Evolutionary conservation across 1,140 invertebrate species (phyloP).

Genomic region (Plutomurus gul): DNA sequence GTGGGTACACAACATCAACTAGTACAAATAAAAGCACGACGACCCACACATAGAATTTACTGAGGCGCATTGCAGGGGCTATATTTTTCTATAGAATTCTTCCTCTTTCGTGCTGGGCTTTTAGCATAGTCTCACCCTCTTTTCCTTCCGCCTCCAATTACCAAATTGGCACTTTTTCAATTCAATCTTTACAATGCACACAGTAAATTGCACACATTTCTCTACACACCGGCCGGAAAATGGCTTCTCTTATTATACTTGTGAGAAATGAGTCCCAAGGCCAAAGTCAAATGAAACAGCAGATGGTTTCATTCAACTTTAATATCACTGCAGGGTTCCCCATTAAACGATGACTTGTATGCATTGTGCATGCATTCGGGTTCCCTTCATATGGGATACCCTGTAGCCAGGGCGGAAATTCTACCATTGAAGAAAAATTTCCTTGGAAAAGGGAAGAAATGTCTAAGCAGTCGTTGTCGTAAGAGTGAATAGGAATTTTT

Average conservation of each 20-base stretch:
- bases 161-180: slow-evolving; percentile 26
- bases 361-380: neutral
- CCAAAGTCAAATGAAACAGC: slow-evolving; percentile 26
- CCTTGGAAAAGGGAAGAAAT: neutral
- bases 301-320: slow-evolving; percentile 4
- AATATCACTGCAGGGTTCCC: neutral
- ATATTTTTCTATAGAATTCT: slow-evolving; percentile 24
- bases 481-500: slow-evolving; percentile 59
- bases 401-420: neutral
- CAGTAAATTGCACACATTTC: slow-evolving; percentile 18
- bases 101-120: slow-evolving; percentile 11
- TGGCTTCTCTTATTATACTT: slow-evolving; percentile 10
- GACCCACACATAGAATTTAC: neutral
- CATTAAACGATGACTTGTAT: neutral
- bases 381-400: too few species aligned
- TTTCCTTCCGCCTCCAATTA: slow-evolving; percentile 25
- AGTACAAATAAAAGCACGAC: neutral
- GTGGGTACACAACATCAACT: neutral
- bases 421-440: neutral
- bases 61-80: slow-evolving; percentile 26
- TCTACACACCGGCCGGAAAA: slow-evolving; percentile 10
- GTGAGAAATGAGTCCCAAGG: slow-evolving; percentile 25
- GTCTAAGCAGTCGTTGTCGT: neutral
- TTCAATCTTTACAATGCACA: slow-evolving; percentile 27
- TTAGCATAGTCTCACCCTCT: slow-evolving; percentile 11